Conservation (phyloP, 2,888 invertebrate species). For the Hirtodrosophila alboralis region DNA sequence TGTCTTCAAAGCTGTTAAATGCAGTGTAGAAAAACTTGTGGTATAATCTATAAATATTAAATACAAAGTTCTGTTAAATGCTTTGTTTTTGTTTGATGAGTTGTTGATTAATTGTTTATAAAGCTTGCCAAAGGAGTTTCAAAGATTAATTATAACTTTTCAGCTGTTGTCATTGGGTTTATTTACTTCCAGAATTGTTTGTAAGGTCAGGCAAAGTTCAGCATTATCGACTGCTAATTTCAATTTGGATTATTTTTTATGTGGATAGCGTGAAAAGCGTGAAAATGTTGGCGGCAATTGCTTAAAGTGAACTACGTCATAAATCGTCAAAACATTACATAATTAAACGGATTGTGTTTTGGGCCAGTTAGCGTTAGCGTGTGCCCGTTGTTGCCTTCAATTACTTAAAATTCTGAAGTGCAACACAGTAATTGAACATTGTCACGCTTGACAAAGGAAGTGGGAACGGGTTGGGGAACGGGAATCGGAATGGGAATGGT, state of each 20-base stretch:
- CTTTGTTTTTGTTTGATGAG: no score
- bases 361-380: conserved; percentile 53
- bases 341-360: conserved; percentile 56
- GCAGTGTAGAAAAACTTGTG: no score
- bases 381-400: conserved; percentile 53
- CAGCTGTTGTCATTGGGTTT: conserved; percentile 7
- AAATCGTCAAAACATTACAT: conserved; percentile 71
- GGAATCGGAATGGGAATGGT: conserved; percentile 28
- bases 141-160: neutral
- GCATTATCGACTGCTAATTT: conserved; percentile 50
- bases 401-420: conserved; percentile 78
- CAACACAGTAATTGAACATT: conserved; percentile 71
- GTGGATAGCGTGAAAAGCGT: conserved; percentile 56
- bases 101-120: no score
- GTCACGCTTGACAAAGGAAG: conserved; percentile 69
- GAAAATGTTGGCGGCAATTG: conserved; percentile 65
- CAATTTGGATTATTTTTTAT: conserved; percentile 33
- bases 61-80: no score
- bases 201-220: conserved; percentile 4
- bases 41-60: no score
- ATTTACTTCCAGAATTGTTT: neutral
- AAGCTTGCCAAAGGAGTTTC: no score
- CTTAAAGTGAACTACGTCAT: conserved; percentile 49
- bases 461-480: conserved; percentile 3
- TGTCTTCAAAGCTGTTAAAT: no score